Percentiles rank a stretch among this genome's conserved stretches.
phyloP scores from a whole-genome alignment of 2,888 invertebrate species.

The Phasia obesa region DNA sequence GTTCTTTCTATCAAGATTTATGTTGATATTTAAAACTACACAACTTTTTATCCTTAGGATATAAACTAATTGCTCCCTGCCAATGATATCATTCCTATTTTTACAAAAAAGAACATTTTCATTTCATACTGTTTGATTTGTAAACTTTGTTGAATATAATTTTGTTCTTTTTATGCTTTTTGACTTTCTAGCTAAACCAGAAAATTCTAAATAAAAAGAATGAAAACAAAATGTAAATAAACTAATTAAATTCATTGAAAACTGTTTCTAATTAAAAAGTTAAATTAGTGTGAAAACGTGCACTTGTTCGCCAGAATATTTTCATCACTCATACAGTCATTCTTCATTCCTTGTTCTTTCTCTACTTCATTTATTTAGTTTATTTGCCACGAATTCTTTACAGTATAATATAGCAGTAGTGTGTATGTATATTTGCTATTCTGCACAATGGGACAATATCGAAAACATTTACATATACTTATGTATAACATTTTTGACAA shows the following conservation, averaged over 20 bases:
- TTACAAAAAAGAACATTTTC: slow-evolving; percentile 3
- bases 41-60: not conserved
- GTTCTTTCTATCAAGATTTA: no score
- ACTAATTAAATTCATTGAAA: slow-evolving; percentile 68
- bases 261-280: slow-evolving; percentile 70
- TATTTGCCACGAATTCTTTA: slow-evolving; percentile 1
- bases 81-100: not conserved
- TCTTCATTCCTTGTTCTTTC: slow-evolving; percentile 32
- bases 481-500: no score
- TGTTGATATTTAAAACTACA: no score
- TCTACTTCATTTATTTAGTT: slow-evolving; percentile 32
- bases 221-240: slow-evolving; percentile 28
- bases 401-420: not conserved
- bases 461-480: no score
- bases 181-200: slow-evolving; percentile 32
- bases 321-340: slow-evolving; percentile 1
- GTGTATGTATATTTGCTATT: not conserved
- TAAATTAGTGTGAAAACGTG: slow-evolving; percentile 70
- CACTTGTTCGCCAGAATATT: slow-evolving; percentile 56
- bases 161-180: slow-evolving; percentile 27
- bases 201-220: slow-evolving; percentile 7
- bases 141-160: slow-evolving; percentile 52
- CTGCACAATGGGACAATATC: no score
- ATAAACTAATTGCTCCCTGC: not conserved
- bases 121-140: slow-evolving; percentile 40